These are phyloP conservation scores for Brachionus sp. DNA, from an alignment of 1,140 invertebrate species.

Conservation along the genomic window DNA sequence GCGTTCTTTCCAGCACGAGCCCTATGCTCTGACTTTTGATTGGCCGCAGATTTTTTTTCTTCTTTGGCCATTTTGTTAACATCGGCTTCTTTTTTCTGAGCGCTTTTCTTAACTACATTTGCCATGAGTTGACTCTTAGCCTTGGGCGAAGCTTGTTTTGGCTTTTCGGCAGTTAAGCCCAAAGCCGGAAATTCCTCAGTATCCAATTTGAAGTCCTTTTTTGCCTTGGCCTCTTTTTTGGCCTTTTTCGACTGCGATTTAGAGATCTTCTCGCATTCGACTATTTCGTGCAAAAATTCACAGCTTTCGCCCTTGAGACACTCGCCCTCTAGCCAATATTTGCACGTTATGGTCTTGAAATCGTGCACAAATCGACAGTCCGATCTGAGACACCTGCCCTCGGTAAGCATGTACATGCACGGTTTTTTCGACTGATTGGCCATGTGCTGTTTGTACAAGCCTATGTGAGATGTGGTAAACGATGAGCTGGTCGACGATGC, in stretches of 20 bases:
- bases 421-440: conserved; percentile 17
- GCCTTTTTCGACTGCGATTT: conserved; percentile 12
- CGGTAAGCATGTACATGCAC: conserved; percentile 47
- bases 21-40: neutral
- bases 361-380: conserved; percentile 64
- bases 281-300: conserved; percentile 61
- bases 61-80: neutral
- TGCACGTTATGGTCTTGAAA: conserved; percentile 61
- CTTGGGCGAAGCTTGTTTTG: conserved; percentile 18
- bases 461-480: neutral
- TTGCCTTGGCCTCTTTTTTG: neutral
- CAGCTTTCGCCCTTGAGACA: conserved; percentile 61
- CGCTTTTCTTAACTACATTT: neutral
- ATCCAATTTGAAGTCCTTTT: conserved; percentile 38
- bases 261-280: neutral
- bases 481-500: conserved; percentile 15
- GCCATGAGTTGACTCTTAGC: neutral
- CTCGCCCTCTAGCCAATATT: conserved; percentile 60
- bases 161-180: neutral
- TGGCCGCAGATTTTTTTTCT: neutral
- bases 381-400: conserved; percentile 61
- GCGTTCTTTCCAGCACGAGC: neutral
- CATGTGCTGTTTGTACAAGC: conserved; percentile 23
- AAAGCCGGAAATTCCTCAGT: conserved; percentile 40
- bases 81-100: neutral